These are phyloP conservation scores for Scaptomyza flava DNA, from an alignment of 2,888 invertebrate species.

Conservation along the genomic window DNA sequence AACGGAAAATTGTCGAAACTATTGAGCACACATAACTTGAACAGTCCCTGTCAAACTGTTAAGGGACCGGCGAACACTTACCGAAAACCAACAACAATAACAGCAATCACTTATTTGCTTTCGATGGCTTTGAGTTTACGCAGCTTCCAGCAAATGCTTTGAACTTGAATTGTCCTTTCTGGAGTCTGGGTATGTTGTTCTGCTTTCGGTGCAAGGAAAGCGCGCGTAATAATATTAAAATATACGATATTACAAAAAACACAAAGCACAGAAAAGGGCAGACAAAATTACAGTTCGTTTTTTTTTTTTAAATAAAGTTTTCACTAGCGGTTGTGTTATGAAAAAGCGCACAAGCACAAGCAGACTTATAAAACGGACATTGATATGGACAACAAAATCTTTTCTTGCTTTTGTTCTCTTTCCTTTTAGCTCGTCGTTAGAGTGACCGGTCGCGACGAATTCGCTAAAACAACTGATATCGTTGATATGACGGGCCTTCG, in stretches of 20 bases:
- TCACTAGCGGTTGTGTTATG: slow-evolving; percentile 9
- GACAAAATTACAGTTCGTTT: slow-evolving; percentile 66
- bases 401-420: slow-evolving; percentile 25
- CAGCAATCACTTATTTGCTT: slow-evolving; percentile 35
- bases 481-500: slow-evolving; percentile 77
- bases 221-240: slow-evolving; percentile 64
- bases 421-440: slow-evolving; percentile 28
- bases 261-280: slow-evolving; percentile 7
- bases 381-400: slow-evolving; percentile 44
- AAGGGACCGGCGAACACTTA: slow-evolving; percentile 53
- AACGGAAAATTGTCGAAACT: slow-evolving; percentile 3
- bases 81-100: slow-evolving; percentile 40
- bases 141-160: slow-evolving; percentile 60
- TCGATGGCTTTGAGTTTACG: slow-evolving; percentile 8
- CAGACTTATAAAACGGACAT: slow-evolving; percentile 41
- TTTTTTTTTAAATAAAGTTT: slow-evolving; percentile 32
- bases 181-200: slow-evolving; percentile 17
- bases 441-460: slow-evolving; percentile 75
- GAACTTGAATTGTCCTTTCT: slow-evolving; percentile 71
- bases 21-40: background rate
- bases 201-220: slow-evolving; percentile 48
- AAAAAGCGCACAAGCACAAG: slow-evolving; percentile 28
- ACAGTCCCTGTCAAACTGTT: slow-evolving; percentile 41
- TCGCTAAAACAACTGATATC: slow-evolving; percentile 80
- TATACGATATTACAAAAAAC: slow-evolving; percentile 27